phyloP scores from a whole-genome alignment of 1,140 invertebrate species.

The Panulirus ornatus region DNA sequence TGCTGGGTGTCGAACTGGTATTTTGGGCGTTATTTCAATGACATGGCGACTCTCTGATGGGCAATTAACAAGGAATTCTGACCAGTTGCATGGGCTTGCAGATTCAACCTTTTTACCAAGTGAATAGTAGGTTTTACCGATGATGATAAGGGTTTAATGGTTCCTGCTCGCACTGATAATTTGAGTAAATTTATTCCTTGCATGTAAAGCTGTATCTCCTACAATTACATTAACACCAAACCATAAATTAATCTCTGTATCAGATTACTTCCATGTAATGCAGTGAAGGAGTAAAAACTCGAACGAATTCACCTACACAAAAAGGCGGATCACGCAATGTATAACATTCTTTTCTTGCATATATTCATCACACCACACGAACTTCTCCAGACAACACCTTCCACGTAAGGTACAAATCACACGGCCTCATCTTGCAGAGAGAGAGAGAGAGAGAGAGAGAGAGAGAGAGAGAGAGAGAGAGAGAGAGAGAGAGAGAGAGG shows the following conservation, averaged over 20 bases:
- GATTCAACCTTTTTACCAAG: constrained; percentile 13
- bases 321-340: neutral
- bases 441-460: constrained; percentile 1
- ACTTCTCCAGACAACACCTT: neutral
- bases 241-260: neutral
- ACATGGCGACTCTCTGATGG: constrained; percentile 34
- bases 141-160: constrained; percentile 39
- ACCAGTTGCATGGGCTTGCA: neutral
- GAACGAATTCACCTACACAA: too few species aligned
- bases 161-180: constrained; percentile 32
- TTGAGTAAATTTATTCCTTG: constrained; percentile 44
- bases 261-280: neutral
- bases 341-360: neutral
- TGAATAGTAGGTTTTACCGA: constrained; percentile 34
- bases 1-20: constrained; percentile 54
- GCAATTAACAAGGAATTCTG: constrained; percentile 50
- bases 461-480: too few species aligned
- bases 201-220: neutral
- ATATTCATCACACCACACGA: neutral
- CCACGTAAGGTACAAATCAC: neutral
- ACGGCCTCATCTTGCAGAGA: neutral
- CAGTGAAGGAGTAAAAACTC: neutral
- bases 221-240: neutral
- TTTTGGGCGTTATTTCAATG: constrained; percentile 30
- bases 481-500: neutral